Conservation (phyloP, 2,888 invertebrate species). For the Galeopsomyia nigrocyanea region DNA sequence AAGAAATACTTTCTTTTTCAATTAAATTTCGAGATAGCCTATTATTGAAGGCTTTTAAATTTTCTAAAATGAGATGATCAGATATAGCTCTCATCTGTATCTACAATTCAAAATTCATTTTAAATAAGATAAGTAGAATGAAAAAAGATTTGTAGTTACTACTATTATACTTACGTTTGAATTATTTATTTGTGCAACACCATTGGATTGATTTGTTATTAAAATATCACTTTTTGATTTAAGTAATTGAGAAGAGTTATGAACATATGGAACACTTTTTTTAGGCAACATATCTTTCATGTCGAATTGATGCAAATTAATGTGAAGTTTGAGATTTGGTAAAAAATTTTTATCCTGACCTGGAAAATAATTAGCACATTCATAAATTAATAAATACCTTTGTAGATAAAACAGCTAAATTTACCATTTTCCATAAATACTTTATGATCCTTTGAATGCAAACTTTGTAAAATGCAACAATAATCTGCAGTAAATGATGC, state of each 20-base stretch:
- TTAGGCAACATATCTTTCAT: constrained; percentile 45
- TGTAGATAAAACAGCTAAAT: background rate
- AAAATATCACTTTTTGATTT: background rate
- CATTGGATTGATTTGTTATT: constrained; percentile 15
- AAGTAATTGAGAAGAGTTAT: background rate
- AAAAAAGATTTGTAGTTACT: no score
- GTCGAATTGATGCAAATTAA: constrained; percentile 69
- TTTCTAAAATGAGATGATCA: background rate
- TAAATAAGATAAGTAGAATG: no score
- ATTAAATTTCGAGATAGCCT: background rate
- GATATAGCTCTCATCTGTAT: no score
- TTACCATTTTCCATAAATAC: constrained; percentile 25
- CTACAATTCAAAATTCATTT: no score
- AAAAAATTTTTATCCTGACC: constrained; percentile 55
- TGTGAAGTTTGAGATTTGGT: constrained; percentile 71
- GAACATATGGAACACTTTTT: background rate
- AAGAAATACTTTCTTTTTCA: constrained; percentile 29
- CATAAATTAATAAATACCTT: constrained; percentile 1
- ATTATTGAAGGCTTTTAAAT: background rate
- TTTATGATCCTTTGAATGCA: constrained; percentile 18
- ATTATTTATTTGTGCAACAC: constrained; percentile 4
- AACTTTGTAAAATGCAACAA: constrained; percentile 56
- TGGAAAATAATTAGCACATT: constrained; percentile 20
- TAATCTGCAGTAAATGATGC: constrained; percentile 66
- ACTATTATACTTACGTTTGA: constrained; percentile 29